phyloP scores from a whole-genome alignment of 2,113 vertebrate genomes.

The Semicossyphus pulcher region DNA sequence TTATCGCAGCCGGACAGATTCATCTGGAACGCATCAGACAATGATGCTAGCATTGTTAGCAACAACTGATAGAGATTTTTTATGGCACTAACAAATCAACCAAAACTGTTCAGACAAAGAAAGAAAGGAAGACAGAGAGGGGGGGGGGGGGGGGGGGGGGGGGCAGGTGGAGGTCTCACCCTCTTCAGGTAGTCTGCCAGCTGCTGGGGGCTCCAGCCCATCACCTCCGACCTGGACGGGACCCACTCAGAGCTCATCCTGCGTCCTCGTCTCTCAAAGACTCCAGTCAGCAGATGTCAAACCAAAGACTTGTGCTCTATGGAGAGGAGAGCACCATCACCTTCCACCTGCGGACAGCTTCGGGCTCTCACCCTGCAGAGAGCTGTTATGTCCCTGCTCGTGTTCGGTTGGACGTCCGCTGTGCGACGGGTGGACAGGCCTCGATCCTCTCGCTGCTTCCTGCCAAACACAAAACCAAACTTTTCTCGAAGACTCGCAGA shows the following conservation, averaged over 20 bases:
- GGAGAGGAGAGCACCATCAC: not conserved
- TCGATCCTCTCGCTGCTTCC: conserved; percentile 5
- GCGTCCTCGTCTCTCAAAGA: conserved; percentile 4
- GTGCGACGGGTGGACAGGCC: not conserved
- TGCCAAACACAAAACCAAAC: not conserved
- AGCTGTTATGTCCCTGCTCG: no score
- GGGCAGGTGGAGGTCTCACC: conserved; percentile 62
- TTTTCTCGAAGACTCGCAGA: not conserved
- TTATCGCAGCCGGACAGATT: conserved; percentile 91
- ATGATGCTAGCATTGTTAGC: no score
- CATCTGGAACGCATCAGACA: conserved; percentile 74
- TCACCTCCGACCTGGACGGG: conserved; percentile 87
- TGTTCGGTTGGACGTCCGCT: not conserved
- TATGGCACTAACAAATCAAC: no score
- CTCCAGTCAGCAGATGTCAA: not conserved
- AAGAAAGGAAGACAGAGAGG: not conserved
- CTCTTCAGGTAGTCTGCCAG: conserved; percentile 87
- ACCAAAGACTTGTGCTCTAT: not conserved
- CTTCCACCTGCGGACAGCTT: no score
- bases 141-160: accelerated
- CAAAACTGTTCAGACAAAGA: no score
- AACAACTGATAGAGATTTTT: no score
- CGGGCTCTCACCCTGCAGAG: no score
- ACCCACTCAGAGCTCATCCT: conserved; percentile 87
- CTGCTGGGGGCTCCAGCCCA: conserved; percentile 85